A percentile compares a stretch with the other conserved stretches of the same genome.
Evolutionary conservation across 2,113 vertebrate genomes (phyloP).

Genomic region (Alectura lathami): DNA sequence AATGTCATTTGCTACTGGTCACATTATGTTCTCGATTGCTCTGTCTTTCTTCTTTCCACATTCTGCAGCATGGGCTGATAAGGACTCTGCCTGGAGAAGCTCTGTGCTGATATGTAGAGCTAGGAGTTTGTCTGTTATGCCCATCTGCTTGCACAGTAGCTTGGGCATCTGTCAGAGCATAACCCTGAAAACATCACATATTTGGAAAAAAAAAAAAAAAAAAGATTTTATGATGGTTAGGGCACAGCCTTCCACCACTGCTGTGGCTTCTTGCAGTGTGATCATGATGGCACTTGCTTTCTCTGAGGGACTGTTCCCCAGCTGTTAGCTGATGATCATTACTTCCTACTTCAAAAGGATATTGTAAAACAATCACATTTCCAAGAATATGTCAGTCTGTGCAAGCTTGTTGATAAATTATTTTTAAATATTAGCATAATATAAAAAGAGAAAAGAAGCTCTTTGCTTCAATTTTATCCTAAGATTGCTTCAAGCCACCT

Average conservation of each 20-base stretch:
- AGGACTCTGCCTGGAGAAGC: neutral
- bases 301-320: neutral
- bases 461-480: neutral
- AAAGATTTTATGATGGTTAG: neutral
- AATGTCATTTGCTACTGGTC: neutral
- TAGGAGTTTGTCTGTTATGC: neutral
- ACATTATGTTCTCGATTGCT: neutral
- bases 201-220: neutral
- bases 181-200: neutral
- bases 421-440: neutral
- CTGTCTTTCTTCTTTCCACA: neutral
- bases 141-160: neutral
- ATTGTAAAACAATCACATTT: neutral
- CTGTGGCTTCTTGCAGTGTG: neutral
- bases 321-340: neutral
- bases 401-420: neutral
- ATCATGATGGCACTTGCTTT: neutral
- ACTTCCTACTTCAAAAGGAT: neutral
- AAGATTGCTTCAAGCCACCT: neutral
- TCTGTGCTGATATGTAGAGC: neutral
- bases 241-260: neutral
- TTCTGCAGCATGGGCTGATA: rapidly evolving
- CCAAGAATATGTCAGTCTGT: neutral
- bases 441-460: neutral
- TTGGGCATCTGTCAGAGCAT: neutral